Conservation (phyloP, 1,140 invertebrate species). For the Whitmania pigra region DNA sequence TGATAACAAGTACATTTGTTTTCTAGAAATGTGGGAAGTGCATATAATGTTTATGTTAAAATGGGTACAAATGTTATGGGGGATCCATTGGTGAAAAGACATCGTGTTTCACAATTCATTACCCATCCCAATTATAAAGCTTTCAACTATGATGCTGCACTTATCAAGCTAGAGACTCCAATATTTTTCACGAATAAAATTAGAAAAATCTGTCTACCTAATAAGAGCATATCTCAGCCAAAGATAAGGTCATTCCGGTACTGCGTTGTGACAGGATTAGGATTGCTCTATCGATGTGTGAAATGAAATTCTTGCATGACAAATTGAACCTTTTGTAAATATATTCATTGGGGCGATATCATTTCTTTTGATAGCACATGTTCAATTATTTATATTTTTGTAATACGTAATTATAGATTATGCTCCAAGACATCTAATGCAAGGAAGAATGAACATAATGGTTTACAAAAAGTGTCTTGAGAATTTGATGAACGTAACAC, state of each 20-base stretch:
- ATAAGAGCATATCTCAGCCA: neutral
- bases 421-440: neutral
- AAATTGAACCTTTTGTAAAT: too few species aligned
- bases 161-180: neutral
- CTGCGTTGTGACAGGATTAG: neutral
- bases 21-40: too few species aligned
- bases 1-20: too few species aligned
- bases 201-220: neutral
- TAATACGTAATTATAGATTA: neutral
- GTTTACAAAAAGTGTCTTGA: neutral
- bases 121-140: neutral
- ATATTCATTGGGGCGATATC: too few species aligned
- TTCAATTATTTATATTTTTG: neutral
- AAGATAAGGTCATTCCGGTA: neutral
- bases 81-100: too few species aligned
- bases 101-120: too few species aligned
- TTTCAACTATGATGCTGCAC: neutral
- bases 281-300: neutral
- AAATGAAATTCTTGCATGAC: too few species aligned
- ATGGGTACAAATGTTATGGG: too few species aligned
- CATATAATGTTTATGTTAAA: too few species aligned
- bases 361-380: too few species aligned
- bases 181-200: neutral
- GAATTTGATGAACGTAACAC: neutral
- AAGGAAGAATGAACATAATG: conserved; percentile 5